These are phyloP conservation scores for Hypanus sabinus DNA, from an alignment of 2,113 vertebrate genomes.

Conservation along the genomic window DNA sequence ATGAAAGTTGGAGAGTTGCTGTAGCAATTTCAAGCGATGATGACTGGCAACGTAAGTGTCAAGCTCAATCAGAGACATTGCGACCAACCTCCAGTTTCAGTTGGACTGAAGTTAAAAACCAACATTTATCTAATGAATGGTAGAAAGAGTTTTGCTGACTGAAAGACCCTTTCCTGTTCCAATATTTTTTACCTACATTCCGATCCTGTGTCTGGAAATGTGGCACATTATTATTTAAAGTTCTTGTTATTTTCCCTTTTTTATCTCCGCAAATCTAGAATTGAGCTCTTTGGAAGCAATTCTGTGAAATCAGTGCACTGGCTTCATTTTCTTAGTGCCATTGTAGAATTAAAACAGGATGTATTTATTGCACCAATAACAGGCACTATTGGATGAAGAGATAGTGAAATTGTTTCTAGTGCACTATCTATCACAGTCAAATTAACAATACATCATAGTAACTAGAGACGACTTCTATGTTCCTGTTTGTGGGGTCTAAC, in stretches of 20 bases:
- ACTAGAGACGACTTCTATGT: background rate
- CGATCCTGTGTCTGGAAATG: background rate
- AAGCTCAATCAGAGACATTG: background rate
- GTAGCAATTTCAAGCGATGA: background rate
- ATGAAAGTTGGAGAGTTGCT: background rate
- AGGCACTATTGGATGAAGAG: background rate
- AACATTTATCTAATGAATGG: background rate
- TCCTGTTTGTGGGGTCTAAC: background rate
- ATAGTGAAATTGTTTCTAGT: background rate
- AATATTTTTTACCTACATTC: background rate
- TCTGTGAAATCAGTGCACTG: background rate
- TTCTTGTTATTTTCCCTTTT: background rate
- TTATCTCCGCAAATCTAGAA: too few species aligned
- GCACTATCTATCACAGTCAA: too few species aligned
- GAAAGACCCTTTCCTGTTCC: too few species aligned
- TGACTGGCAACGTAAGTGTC: background rate
- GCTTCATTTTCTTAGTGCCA: background rate
- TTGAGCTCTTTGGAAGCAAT: background rate
- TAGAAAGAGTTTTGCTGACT: too few species aligned
- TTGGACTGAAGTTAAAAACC: background rate
- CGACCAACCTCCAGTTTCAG: background rate
- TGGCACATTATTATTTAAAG: background rate
- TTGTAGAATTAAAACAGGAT: background rate
- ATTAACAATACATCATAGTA: background rate
- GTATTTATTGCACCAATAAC: background rate